Percentiles rank a stretch among this genome's conserved stretches.
Evolutionary conservation across 2,113 vertebrate genomes (phyloP).

Genomic region (Pungitius pungitius): DNA sequence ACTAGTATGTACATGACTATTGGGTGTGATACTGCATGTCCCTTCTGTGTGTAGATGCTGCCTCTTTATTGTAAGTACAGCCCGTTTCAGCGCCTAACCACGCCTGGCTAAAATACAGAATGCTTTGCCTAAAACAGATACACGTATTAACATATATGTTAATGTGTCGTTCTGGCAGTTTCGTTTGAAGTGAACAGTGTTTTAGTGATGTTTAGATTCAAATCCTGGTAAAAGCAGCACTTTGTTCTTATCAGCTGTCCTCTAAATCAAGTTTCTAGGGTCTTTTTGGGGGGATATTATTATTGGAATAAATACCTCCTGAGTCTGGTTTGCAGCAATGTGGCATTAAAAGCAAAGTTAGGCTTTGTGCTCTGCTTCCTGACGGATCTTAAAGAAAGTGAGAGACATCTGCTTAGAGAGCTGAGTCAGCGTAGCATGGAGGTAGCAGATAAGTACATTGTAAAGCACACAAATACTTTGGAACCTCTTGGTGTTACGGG

Average conservation of each 20-base stretch:
- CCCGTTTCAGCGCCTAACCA: neutral
- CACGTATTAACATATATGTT: neutral
- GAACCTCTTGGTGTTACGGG: no score
- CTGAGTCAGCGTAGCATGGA: no score
- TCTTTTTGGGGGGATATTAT: no score
- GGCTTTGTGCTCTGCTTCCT: no score
- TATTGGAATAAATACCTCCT: no score
- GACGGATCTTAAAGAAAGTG: no score
- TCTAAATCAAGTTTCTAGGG: neutral
- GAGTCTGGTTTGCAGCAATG: no score
- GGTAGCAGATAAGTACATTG: no score
- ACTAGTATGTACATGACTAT: neutral
- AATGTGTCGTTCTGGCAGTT: neutral
- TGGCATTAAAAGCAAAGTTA: no score
- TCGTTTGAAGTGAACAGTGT: neutral
- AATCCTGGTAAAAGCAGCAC: no score
- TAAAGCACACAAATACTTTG: no score
- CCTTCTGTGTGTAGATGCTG: slow-evolving; percentile 36
- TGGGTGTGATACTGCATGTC: neutral
- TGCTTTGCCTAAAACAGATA: neutral
- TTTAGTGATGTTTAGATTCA: neutral
- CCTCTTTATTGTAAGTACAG: slow-evolving; percentile 29
- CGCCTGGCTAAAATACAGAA: slow-evolving; percentile 11
- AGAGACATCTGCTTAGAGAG: no score
- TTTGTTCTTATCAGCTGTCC: neutral